Evolutionary conservation across 2,113 vertebrate species (phyloP), one percentile per base, ranked within the genome.

Genomic region (Stercorarius parasiticus): DNA sequence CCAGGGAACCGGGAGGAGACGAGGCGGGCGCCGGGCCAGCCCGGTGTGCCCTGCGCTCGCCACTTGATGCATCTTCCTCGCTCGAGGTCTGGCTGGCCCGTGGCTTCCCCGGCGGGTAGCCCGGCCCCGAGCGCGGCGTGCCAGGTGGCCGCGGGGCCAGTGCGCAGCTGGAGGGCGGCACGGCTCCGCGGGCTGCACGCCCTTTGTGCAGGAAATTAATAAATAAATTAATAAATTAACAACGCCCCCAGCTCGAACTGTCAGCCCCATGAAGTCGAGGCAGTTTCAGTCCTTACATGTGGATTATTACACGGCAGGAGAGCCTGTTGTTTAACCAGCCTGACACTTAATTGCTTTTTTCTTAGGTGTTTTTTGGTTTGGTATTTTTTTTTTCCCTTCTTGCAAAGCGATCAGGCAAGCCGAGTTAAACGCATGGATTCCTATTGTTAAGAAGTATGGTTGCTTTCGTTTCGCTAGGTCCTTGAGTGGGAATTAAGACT

Each of bases 211-310:
- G 34, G 2, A 26, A 10, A 59, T 11, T 15, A 5, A 16, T 11
- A 23, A 9, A 20, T 49, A 62, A 38, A 59, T 15, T 23, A 19
- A 26, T 19, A 38, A 83, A 47, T 71, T 18, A 74, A 53, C 32
- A 1, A 9, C 9, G 15, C 16, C 11, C 22, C 11, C 3, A 11
- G 1, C 18, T 61, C 8, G 6, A 61, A 43, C 36, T 61, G 1
- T 32, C 43, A 6, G 9, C 22, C 21, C 36, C 4, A 11, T 49
- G 79, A 71, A 88, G 32, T 52, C 55, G 25, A 23, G 59, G 42
- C 56, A 6, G 34, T 53, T 58, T 43, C 55, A 13, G 25, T 5
- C 19, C n/a, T 36, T 65, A 43, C 30, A 9, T 10, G 30, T 29
- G 64, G 73, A 34, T 62, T 42, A 4, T 6, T 42, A 5, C 6